phyloP scores from a whole-genome alignment of 2,113 vertebrate species.

The Psittacula cyanocephala region DNA sequence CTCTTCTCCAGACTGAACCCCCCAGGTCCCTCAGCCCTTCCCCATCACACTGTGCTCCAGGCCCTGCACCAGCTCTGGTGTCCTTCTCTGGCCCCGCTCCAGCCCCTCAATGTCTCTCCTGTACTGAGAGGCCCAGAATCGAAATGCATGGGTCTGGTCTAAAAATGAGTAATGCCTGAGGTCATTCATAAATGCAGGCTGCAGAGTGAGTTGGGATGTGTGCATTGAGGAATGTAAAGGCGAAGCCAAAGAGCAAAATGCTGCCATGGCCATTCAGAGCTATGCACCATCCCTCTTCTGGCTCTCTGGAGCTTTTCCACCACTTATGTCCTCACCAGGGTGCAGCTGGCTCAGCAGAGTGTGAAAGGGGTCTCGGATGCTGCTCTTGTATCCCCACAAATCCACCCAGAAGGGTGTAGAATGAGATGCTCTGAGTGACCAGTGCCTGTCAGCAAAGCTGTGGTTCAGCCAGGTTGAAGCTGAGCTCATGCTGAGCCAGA shows the following conservation, averaged over 20 bases:
- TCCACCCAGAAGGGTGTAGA: not conserved
- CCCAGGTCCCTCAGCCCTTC: not conserved
- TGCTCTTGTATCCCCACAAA: not conserved
- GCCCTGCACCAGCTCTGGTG: not conserved
- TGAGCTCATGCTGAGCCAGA: not conserved
- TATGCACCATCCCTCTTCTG: fast-evolving
- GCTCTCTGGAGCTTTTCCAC: not conserved
- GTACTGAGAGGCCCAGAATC: not conserved
- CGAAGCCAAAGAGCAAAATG: fast-evolving
- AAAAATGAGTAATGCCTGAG: not conserved
- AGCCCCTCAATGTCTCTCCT: not conserved
- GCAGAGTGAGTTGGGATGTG: fast-evolving
- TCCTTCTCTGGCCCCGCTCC: not conserved
- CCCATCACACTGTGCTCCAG: not conserved
- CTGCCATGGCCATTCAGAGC: fast-evolving
- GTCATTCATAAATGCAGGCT: fast-evolving
- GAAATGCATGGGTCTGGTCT: not conserved
- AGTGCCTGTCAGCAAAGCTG: fast-evolving
- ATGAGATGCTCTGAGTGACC: not conserved
- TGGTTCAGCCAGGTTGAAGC: not conserved
- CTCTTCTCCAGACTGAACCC: no score
- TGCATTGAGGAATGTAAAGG: not conserved
- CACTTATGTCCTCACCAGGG: not conserved
- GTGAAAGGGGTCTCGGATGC: fast-evolving
- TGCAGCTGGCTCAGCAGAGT: not conserved